Conservation (phyloP, 2,888 invertebrate species). For the Drosophila niveifrons region DNA sequence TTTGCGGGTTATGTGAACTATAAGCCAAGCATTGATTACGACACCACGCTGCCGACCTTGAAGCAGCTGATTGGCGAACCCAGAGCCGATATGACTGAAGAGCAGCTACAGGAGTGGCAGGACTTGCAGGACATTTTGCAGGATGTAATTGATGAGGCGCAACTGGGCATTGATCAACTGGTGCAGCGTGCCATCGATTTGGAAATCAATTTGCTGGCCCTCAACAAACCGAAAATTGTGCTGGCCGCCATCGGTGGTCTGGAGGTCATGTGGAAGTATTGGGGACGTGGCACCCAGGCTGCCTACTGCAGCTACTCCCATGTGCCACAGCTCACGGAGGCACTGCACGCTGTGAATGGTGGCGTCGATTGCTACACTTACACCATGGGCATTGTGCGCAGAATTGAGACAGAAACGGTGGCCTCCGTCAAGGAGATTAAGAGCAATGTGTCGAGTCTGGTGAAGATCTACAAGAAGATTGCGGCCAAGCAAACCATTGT, state of each 20-base stretch:
- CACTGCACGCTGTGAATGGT: constrained; percentile 69
- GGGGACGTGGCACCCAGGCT: constrained; percentile 62
- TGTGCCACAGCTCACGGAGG: constrained; percentile 73
- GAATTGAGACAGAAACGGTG: constrained; percentile 72
- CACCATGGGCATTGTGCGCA: constrained; percentile 61
- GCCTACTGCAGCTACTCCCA: constrained; percentile 80
- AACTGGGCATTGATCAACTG: constrained; percentile 65
- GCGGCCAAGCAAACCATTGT: constrained; percentile 69
- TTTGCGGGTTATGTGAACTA: constrained; percentile 44
- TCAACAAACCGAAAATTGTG: constrained; percentile 76
- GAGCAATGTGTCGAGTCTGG: constrained; percentile 63
- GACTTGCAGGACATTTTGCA: constrained; percentile 72
- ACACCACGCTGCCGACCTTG: constrained; percentile 67
- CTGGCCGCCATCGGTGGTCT: constrained; percentile 62
- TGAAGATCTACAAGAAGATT: constrained; percentile 78
- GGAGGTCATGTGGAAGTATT: constrained; percentile 53
- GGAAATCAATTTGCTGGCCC: constrained; percentile 58
- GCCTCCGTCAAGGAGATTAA: constrained; percentile 69
- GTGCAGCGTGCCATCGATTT: constrained; percentile 63
- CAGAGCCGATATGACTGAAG: constrained; percentile 36
- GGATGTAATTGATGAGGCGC: constrained; percentile 76
- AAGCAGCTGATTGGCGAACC: constrained; percentile 62
- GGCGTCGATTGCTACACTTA: constrained; percentile 77
- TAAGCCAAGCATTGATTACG: constrained; percentile 59
- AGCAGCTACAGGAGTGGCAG: constrained; percentile 63